Base-by-base conservation (phyloP, 2,888 invertebrate species). In the Hirtodrosophila confusa region DNA sequence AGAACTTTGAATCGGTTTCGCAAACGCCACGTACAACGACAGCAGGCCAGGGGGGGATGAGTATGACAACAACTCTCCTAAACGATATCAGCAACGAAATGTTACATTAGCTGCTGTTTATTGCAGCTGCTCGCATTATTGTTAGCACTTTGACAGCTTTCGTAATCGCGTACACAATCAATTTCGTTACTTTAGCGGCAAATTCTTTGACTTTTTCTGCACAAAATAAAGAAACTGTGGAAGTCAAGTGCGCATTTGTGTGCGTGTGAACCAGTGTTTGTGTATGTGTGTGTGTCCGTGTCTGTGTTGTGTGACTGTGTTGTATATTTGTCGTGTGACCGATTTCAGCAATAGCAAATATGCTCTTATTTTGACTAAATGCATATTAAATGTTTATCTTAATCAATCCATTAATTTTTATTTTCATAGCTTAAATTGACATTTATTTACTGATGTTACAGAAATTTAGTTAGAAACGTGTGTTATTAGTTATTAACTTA, bases 221-320 rank as follows among this genome's bases (percentile, higher is more conserved):
- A 80, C 68, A 76, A 73, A 78, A 82, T 79, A 79, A 82, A 79
- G 79, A 78, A 78, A 84, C 78, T 80, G 63, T 85, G 85, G 72
- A 79, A 84, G 74, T 69, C 65, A 65, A 80, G 66, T 75, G 78
- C 75, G 75, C 69, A 66, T 80, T 57, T 56, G 80, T 80, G 84
- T 83, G 84, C 74, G 84, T 79, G 70, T 68, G 61, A 23, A 17
- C 2, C 1, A 17, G 17, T 17, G 17, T 17, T 17, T 17, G 41
- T 45, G 24, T 60, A 49, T 58, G 40, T 48, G 24, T 31, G 31
- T 31, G 10, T 55, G 49, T 49, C 45, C 64, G 67, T 71, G 54
- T 44, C 51, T 49, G 49, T 51, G 58, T 68, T 41, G 58, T 63
- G 63, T 71, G 62, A 44, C 17, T 48, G 68, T 60, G 35, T 29